A percentile compares a stretch with the other conserved stretches of the same genome.
Conservation (phyloP, 2,888 invertebrate genomes). For the Brassicogethes aeneus region DNA sequence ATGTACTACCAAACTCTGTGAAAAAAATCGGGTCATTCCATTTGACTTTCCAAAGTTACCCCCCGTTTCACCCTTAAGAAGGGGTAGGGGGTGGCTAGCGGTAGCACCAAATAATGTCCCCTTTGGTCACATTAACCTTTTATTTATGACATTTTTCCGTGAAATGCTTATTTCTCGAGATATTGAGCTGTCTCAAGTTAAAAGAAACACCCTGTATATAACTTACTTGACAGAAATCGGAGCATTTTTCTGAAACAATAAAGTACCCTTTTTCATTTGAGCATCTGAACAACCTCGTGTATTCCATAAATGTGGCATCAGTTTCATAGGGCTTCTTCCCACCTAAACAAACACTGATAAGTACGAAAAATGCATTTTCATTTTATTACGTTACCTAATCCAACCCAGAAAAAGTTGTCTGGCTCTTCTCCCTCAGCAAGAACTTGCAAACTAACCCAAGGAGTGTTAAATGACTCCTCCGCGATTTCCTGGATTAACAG, state of each 20-base stretch:
- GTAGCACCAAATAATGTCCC: too few relatives aligned
- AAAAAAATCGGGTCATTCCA: too few relatives aligned
- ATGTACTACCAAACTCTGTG: too few relatives aligned
- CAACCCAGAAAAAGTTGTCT: slow-evolving; percentile 98
- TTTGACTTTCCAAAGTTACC: too few relatives aligned
- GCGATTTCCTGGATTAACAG: slow-evolving; percentile 85
- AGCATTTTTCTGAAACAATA: slow-evolving; percentile 97
- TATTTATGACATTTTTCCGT: too few relatives aligned
- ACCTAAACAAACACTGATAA: slow-evolving; percentile 46
- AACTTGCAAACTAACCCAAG: slow-evolving; percentile 69
- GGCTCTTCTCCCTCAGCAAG: slow-evolving; percentile 92
- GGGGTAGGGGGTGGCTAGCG: too few relatives aligned
- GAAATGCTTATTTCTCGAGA: too few relatives aligned
- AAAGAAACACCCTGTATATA: too few relatives aligned
- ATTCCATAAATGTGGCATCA: slow-evolving; percentile 86
- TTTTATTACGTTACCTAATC: slow-evolving; percentile 30
- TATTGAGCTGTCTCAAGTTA: too few relatives aligned
- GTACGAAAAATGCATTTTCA: background rate
- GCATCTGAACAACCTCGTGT: slow-evolving; percentile 90
- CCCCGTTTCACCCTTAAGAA: too few relatives aligned
- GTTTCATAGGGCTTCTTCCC: slow-evolving; percentile 84
- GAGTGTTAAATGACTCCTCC: slow-evolving; percentile 82
- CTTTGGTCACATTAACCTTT: too few relatives aligned
- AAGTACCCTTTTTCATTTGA: slow-evolving; percentile 99
- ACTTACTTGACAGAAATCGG: slow-evolving; percentile 88